phyloP scores from a whole-genome alignment of 2,797 vertebrate species.

The Rousettus madagascariensis region DNA sequence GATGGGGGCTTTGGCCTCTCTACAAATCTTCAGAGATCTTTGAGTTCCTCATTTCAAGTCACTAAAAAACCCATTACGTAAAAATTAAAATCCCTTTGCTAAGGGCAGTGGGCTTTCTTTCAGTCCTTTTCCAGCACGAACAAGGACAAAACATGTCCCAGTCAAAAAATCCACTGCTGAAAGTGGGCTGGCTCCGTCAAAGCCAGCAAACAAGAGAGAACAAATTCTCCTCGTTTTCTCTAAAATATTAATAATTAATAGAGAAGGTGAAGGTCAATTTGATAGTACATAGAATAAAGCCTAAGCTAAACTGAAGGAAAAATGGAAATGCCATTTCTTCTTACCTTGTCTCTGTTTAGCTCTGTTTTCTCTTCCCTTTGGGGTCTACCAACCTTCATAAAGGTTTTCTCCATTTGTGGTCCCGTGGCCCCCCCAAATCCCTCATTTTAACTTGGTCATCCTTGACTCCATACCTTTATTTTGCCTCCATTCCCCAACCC shows the following conservation, averaged over 20 bases:
- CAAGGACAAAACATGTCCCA: not conserved
- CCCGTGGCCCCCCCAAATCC: not conserved
- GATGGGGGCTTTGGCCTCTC: not conserved
- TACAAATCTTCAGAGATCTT: not conserved
- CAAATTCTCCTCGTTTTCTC: not conserved
- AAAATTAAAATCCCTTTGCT: slow-evolving; percentile 18
- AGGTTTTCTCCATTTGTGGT: not conserved
- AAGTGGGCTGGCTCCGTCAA: not conserved
- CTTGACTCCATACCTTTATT: not conserved
- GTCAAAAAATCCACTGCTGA: not conserved
- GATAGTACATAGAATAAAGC: not conserved
- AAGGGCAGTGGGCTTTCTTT: not conserved
- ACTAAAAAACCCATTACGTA: not conserved
- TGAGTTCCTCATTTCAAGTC: not conserved
- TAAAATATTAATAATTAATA: not conserved
- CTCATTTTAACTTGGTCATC: not conserved
- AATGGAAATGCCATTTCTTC: not conserved
- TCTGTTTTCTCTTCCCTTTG: not conserved
- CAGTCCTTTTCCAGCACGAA: not conserved
- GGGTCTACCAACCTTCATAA: not conserved
- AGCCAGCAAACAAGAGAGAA: not conserved
- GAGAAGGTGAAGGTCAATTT: not conserved
- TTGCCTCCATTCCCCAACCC: not conserved
- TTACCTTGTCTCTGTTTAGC: not conserved
- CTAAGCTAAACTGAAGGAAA: slow-evolving; percentile 13